These are phyloP conservation scores for Lissocephala sabroskyi DNA, from an alignment of 2,888 invertebrate genomes.

Conservation along the genomic window DNA sequence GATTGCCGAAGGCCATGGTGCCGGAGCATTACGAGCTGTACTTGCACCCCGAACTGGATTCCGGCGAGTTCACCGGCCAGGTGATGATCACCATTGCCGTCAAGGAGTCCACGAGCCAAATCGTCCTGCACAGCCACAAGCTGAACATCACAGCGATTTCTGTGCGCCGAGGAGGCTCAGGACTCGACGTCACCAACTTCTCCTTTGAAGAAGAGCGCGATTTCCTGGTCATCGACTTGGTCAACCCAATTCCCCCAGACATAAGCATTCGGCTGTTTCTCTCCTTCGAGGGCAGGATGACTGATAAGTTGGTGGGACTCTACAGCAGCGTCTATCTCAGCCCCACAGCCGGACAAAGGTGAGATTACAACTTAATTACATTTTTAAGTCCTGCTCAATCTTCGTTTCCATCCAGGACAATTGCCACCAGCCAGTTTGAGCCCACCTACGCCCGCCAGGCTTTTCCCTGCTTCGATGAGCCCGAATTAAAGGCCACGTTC, in stretches of 20 bases:
- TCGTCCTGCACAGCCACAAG: constrained; percentile 77
- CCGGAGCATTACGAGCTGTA: constrained; percentile 80
- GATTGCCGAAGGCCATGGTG: constrained; percentile 76
- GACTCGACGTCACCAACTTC: no score
- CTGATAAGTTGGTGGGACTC: constrained; percentile 80
- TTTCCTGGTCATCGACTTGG: constrained; percentile 53
- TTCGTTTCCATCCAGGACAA: no score
- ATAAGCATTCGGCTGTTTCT: constrained; percentile 75
- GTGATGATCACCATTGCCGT: constrained; percentile 74
- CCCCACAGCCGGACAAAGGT: constrained; percentile 72
- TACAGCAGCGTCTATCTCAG: constrained; percentile 79
- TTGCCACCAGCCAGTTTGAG: constrained; percentile 95
- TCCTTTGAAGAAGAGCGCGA: no score
- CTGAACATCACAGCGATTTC: constrained; percentile 70
- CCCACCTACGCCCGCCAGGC: constrained; percentile 92
- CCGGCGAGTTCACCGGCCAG: constrained; percentile 75
- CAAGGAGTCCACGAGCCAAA: constrained; percentile 68
- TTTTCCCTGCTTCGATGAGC: constrained; percentile 99
- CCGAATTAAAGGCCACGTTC: constrained; percentile 95
- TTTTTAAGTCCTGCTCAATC: no score
- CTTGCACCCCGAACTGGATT: constrained; percentile 78
- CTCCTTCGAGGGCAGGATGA: constrained; percentile 78
- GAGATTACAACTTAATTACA: no score
- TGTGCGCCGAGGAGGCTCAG: constrained; percentile 12
- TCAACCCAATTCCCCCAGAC: constrained; percentile 47